These are phyloP conservation scores for Drosophila phalerata DNA, from an alignment of 2,888 invertebrate species.

Conservation along the genomic window DNA sequence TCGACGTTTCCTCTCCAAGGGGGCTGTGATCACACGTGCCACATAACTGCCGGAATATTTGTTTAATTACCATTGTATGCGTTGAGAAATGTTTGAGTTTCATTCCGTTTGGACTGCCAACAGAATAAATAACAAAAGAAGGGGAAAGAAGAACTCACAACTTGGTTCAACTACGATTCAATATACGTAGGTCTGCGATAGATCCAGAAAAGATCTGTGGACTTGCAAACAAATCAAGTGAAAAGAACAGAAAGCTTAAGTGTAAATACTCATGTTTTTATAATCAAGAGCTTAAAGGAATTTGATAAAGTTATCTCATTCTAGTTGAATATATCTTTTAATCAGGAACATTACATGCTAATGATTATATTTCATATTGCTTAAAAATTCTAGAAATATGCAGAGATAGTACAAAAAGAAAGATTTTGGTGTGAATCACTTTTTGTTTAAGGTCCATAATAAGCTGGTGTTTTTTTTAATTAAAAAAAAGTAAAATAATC, in stretches of 20 bases:
- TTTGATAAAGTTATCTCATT: background rate
- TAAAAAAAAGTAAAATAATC: too few species aligned
- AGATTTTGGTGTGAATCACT: too few species aligned
- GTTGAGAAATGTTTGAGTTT: conserved; percentile 15
- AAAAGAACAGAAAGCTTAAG: background rate
- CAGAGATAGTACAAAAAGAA: too few species aligned
- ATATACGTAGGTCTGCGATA: background rate
- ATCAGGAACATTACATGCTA: too few species aligned
- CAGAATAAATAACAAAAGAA: background rate
- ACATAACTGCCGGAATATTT: conserved; percentile 22
- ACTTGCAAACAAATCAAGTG: too few species aligned
- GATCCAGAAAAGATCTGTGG: background rate
- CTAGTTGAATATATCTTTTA: too few species aligned
- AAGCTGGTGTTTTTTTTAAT: too few species aligned
- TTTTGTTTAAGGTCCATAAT: too few species aligned
- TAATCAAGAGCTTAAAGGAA: background rate
- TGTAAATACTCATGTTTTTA: background rate
- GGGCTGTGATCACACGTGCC: conserved; percentile 18
- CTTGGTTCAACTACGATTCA: background rate
- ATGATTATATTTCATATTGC: too few species aligned
- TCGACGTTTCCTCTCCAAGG: background rate
- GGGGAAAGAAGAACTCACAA: background rate
- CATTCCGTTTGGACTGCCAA: background rate
- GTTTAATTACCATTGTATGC: conserved; percentile 16
- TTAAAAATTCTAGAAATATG: too few species aligned